phyloP scores from a whole-genome alignment of 2,888 invertebrate species.

The Flexamia atlantica region DNA sequence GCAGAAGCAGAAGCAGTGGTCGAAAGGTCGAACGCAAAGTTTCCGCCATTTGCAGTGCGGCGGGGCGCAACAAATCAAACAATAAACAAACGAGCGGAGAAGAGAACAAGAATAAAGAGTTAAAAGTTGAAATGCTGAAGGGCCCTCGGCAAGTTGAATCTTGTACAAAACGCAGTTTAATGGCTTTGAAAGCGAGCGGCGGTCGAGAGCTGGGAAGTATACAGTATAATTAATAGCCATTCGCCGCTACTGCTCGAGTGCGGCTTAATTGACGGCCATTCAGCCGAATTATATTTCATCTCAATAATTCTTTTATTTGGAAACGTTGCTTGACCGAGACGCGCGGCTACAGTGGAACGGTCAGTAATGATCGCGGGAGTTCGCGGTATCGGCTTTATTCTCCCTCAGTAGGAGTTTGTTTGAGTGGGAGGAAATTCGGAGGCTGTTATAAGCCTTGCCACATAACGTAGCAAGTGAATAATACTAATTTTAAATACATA shows the following conservation, averaged over 20 bases:
- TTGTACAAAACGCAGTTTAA: slow-evolving; percentile 57
- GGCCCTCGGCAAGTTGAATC: slow-evolving; percentile 39
- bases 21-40: background rate
- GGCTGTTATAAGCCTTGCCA: too few relatives aligned
- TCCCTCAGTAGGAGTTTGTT: too few relatives aligned
- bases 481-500: too few relatives aligned
- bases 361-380: too few relatives aligned
- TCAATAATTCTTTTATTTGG: slow-evolving; percentile 62
- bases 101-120: slow-evolving; percentile 38
- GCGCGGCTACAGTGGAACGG: slow-evolving; percentile 14
- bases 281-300: slow-evolving; percentile 58
- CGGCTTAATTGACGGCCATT: slow-evolving; percentile 53
- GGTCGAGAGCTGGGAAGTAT: slow-evolving; percentile 24
- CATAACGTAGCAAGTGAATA: too few relatives aligned
- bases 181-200: slow-evolving; percentile 42
- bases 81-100: slow-evolving; percentile 41
- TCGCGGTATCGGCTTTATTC: too few relatives aligned
- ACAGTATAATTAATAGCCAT: slow-evolving; percentile 48
- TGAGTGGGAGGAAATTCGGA: too few relatives aligned
- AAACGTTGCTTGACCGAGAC: slow-evolving; percentile 18
- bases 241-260: background rate
- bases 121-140: slow-evolving; percentile 51
- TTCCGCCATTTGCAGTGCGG: background rate
- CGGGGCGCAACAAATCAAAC: slow-evolving; percentile 24
- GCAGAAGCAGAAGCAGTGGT: too few relatives aligned